Evolutionary conservation across 2,113 vertebrate genomes (phyloP).

Genomic region (Lamprologus callipterus): DNA sequence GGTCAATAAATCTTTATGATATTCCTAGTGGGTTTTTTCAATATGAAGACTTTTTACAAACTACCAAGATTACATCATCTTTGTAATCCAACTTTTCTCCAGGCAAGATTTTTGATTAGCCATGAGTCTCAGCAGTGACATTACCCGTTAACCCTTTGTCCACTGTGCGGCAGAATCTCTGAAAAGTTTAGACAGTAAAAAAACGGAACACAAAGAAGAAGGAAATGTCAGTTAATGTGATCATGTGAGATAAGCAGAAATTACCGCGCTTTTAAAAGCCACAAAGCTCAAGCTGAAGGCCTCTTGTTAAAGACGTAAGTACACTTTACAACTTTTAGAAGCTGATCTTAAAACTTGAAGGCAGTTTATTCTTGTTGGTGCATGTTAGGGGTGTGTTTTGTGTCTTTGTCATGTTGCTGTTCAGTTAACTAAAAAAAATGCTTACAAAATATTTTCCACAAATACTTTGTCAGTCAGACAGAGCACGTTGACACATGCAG

Average conservation of each 20-base stretch:
- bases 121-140: background rate
- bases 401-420: too few relatives aligned
- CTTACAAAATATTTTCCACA: background rate
- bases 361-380: background rate
- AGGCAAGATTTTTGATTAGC: background rate
- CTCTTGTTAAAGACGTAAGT: background rate
- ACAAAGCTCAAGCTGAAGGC: background rate
- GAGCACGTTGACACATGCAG: background rate
- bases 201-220: rapidly evolving
- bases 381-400: too few relatives aligned
- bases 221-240: background rate
- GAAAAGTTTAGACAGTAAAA: background rate
- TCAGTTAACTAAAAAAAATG: too few relatives aligned
- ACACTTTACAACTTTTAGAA: background rate
- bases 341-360: background rate
- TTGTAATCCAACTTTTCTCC: background rate
- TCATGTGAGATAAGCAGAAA: background rate
- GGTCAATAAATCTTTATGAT: background rate
- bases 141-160: rapidly evolving
- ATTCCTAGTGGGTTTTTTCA: background rate
- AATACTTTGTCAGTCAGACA: background rate
- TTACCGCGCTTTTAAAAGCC: rapidly evolving
- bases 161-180: background rate
- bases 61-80: background rate
- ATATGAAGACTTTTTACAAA: background rate